phyloP scores from a whole-genome alignment of 2,113 vertebrate genomes.

The Neogale vison region DNA sequence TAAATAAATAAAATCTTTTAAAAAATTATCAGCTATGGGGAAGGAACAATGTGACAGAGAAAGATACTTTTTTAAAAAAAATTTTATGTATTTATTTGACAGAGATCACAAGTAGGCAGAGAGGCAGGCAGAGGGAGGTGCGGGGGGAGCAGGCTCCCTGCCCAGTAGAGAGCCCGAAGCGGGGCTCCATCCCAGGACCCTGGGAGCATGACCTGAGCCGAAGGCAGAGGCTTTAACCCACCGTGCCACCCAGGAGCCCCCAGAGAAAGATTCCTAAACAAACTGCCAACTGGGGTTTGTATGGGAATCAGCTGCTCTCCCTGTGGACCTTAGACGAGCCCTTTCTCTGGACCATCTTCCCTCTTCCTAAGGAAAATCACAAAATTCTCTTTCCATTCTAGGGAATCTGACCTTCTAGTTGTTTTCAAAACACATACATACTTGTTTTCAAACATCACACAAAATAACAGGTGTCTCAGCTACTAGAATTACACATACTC shows the following conservation, averaged over 20 bases:
- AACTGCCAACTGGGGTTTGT: not conserved
- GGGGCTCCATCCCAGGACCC: no score
- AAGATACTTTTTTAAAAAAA: not conserved
- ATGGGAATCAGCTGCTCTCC: not conserved
- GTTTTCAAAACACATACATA: constrained; percentile 57
- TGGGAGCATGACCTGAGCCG: no score
- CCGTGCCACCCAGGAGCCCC: no score
- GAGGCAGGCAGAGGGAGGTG: no score
- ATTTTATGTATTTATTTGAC: no score
- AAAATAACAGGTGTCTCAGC: constrained; percentile 49
- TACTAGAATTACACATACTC: not conserved
- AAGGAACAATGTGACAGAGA: not conserved
- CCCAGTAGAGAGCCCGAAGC: no score
- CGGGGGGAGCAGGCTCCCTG: no score
- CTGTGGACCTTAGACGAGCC: not conserved
- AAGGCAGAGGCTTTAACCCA: no score
- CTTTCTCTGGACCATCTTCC: not conserved
- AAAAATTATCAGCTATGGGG: not conserved
- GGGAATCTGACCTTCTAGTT: not conserved
- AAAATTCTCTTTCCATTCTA: not conserved
- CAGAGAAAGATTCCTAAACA: not conserved
- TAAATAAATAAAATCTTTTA: no score
- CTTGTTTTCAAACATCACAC: constrained; percentile 51
- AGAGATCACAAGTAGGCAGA: no score
- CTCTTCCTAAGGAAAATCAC: not conserved